A percentile compares a stretch with the other conserved stretches of the same genome.
phyloP scores from a whole-genome alignment of 1,140 invertebrate species.

The Sitophilus oryzae region DNA sequence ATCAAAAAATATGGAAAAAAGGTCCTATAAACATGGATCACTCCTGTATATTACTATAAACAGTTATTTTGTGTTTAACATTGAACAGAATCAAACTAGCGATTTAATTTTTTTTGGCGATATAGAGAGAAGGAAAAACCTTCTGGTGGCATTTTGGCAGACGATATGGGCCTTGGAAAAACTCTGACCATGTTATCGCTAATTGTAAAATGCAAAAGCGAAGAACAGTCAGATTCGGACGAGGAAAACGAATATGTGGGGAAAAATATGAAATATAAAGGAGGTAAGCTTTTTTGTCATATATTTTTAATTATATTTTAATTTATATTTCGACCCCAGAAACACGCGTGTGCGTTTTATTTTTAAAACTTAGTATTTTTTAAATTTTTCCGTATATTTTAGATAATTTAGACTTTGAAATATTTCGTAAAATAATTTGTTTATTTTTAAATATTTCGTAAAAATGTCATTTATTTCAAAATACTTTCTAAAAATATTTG shows the following conservation, averaged over 20 bases:
- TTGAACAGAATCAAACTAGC: not conserved
- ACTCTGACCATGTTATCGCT: conserved; percentile 89
- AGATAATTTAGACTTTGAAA: too few relatives aligned
- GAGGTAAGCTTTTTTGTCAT: conserved; percentile 57
- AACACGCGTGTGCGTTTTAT: not conserved
- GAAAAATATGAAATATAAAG: conserved; percentile 40
- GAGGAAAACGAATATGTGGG: conserved; percentile 16
- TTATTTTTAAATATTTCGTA: too few relatives aligned
- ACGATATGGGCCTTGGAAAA: conserved; percentile 94
- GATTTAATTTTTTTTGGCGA: not conserved
- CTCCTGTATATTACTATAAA: not conserved
- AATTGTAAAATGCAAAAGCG: conserved; percentile 48
- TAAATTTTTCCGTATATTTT: too few relatives aligned
- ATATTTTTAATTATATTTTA: conserved; percentile 1
- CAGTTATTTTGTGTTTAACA: not conserved
- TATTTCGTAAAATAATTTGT: too few relatives aligned
- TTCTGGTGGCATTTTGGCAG: conserved; percentile 52
- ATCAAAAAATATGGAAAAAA: too few relatives aligned
- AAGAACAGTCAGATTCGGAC: conserved; percentile 31
- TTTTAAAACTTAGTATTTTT: too few relatives aligned
- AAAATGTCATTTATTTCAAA: too few relatives aligned
- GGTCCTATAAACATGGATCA: not conserved
- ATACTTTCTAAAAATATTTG: too few relatives aligned
- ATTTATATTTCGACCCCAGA: not conserved
- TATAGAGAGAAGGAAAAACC: conserved; percentile 20